Base-by-base conservation (phyloP, 2,113 vertebrate genomes). In the Seriola aureovittata region DNA sequence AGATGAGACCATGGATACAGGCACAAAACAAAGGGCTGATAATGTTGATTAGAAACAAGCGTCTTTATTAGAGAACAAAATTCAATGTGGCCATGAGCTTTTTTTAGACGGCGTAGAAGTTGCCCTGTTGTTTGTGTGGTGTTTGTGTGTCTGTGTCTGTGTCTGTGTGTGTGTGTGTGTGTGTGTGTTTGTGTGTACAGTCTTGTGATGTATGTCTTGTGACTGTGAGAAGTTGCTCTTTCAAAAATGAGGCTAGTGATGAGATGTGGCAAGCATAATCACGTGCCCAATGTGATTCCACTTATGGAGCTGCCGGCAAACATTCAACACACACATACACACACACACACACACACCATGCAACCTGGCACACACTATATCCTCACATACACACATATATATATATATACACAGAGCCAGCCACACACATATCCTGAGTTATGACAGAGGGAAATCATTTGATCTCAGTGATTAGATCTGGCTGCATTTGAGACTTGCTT, bases 181-280 rank as follows among this genome's bases (percentile, higher is more conserved):
- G 21, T 78, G 57, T 80, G 52, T 57, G 29, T 64, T 58, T 72
- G n/a, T 16, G 34, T 73, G n/a, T 52, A 67, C 68, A 70, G 90
- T 93, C 93, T 94, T 94, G 89, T 95, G 93, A 94, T 93, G 80
- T 81, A 50, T 3, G 48, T 89, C 94, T 94, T 94, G 85, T 95
- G 93, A 95, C 92, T 86, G 58, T 34, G 69, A 84, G 77, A 84
- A 84, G 84, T 29, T 73, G 46, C 74, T 84, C 54, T 72, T 83
- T 88, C 38, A 84, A 88, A 90, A 90, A 85, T 71, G 58, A 88
- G 84, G 63, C 65, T 63, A 69, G 78, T 75, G 86, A 91, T 90
- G 83, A 91, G 84, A 82, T 63, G 60, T 60, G 71, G 86, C 75
- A 86, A 72, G 74, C 73, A 68, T 78, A 21, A 85, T 91, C 81